A percentile compares a stretch with the other conserved stretches of the same genome.
These are phyloP conservation scores for Cotesia chilonis DNA, from an alignment of 1,140 invertebrate genomes.

Conservation along the genomic window DNA sequence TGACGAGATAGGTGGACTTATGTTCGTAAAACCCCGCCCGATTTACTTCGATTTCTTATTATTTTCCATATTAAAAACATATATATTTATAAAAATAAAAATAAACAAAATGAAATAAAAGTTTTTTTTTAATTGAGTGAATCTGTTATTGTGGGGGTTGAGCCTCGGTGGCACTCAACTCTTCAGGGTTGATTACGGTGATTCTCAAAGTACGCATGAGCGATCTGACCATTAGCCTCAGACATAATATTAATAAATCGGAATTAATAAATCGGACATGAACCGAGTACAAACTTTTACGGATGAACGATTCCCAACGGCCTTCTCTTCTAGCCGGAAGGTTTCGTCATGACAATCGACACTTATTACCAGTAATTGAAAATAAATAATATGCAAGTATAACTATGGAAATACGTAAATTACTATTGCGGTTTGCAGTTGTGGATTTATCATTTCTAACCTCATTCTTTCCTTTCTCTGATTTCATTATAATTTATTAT, in stretches of 20 bases:
- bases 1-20: conserved; percentile 36
- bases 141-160: neutral
- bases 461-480: too few relatives aligned
- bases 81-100: neutral
- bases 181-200: conserved; percentile 29
- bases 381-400: too few relatives aligned
- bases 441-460: too few relatives aligned
- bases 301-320: conserved; percentile 21
- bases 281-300: conserved; percentile 2
- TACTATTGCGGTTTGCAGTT: too few relatives aligned
- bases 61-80: neutral
- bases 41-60: neutral
- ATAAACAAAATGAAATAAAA: too few relatives aligned
- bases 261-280: neutral
- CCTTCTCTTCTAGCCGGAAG: conserved; percentile 17
- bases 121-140: neutral
- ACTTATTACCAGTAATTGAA: neutral
- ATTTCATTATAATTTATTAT: too few relatives aligned
- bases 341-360: conserved; percentile 26
- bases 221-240: conserved; percentile 14
- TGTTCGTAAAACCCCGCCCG: conserved; percentile 3
- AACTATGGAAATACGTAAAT: too few relatives aligned
- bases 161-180: neutral
- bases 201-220: conserved; percentile 26
- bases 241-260: too few relatives aligned